Conservation (phyloP, 2,797 vertebrate species). For the Pipistrellus pipistrellus region DNA sequence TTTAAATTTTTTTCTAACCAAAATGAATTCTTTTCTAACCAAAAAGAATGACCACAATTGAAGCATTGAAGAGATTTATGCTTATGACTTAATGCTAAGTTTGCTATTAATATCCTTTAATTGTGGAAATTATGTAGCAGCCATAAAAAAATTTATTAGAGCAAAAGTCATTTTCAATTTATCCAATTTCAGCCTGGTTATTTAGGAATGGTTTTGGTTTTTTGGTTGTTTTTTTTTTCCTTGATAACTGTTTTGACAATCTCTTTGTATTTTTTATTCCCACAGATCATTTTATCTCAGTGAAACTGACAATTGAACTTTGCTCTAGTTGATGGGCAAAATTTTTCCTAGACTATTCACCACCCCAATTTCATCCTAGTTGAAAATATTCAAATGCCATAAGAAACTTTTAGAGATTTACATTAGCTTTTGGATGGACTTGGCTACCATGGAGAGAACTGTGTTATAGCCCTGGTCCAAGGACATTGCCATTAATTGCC, state of each 20-base stretch:
- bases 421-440: slow-evolving; percentile 84
- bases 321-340: slow-evolving; percentile 84
- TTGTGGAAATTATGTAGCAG: not conserved
- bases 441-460: slow-evolving; percentile 88
- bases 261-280: slow-evolving; percentile 54
- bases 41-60: slow-evolving; percentile 44
- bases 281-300: slow-evolving; percentile 84
- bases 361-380: slow-evolving; percentile 81
- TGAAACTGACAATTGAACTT: slow-evolving; percentile 82
- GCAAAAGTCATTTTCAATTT: not conserved
- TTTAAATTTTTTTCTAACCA: not conserved
- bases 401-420: slow-evolving; percentile 84
- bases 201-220: slow-evolving; percentile 41
- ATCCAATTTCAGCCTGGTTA: not conserved
- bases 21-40: slow-evolving; percentile 43
- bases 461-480: slow-evolving; percentile 84
- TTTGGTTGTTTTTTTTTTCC: not conserved
- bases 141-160: not conserved
- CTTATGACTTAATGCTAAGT: slow-evolving; percentile 42
- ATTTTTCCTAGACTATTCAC: slow-evolving; percentile 80
- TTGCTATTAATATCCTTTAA: slow-evolving; percentile 64
- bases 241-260: slow-evolving; percentile 29
- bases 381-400: slow-evolving; percentile 85
- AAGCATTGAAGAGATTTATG: not conserved
- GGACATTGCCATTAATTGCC: slow-evolving; percentile 86